A percentile compares a stretch with the other conserved stretches of the same genome.
These are phyloP conservation scores for Platichthys flesus DNA, from an alignment of 2,113 vertebrate genomes.

Conservation along the genomic window DNA sequence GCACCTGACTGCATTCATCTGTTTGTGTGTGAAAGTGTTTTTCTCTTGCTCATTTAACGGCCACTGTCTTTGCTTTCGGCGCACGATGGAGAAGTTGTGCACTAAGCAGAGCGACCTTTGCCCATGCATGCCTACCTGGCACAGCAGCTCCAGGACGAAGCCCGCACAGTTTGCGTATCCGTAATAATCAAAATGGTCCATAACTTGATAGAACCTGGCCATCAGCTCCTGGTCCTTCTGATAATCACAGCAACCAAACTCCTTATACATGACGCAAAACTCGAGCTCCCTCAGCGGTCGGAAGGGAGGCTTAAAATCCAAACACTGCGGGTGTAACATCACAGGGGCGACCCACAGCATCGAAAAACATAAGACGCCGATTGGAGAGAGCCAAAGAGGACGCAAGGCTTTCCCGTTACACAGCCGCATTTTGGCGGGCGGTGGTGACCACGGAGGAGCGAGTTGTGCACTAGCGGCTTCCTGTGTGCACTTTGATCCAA, in stretches of 20 bases:
- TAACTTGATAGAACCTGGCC: constrained; percentile 84
- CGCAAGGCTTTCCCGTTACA: neutral
- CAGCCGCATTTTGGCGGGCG: constrained; percentile 55
- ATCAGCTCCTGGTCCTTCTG: constrained; percentile 85
- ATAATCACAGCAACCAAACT: constrained; percentile 92
- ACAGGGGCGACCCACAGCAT: constrained; percentile 54
- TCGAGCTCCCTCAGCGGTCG: constrained; percentile 83
- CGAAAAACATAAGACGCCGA: constrained; percentile 28
- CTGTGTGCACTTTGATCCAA: constrained; percentile 73
- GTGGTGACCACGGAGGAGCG: neutral
- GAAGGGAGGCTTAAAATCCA: constrained; percentile 98
- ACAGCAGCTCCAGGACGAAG: constrained; percentile 90
- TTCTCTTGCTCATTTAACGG: too few species aligned
- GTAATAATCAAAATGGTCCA: constrained; percentile 79
- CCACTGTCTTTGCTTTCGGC: neutral
- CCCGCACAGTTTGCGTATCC: constrained; percentile 84
- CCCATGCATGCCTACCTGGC: constrained; percentile 87
- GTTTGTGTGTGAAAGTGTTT: too few species aligned
- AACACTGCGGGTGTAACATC: constrained; percentile 89
- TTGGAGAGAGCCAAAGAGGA: neutral
- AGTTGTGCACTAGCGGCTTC: constrained; percentile 29
- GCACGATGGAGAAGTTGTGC: constrained; percentile 2
- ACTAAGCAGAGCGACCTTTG: constrained; percentile 54
- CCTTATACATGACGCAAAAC: constrained; percentile 90
- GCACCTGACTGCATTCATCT: neutral